Percentiles rank a stretch among this genome's conserved stretches.
Evolutionary conservation across 2,113 vertebrate species (phyloP).

Genomic region (Sprattus sprattus): DNA sequence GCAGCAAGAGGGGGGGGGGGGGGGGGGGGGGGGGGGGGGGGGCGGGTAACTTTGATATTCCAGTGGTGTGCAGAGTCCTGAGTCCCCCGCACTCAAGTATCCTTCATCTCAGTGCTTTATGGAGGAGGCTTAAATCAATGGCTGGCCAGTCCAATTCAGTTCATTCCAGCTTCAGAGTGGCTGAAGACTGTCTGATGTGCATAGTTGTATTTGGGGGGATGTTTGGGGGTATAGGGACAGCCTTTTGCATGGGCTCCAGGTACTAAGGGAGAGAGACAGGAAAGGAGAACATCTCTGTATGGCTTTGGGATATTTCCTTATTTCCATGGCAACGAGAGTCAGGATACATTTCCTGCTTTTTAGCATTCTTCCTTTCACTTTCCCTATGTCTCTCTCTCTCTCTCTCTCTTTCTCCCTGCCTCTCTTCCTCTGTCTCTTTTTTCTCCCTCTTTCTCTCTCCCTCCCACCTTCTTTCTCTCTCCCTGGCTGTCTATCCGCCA

Average conservation of each 20-base stretch:
- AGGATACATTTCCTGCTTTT: not conserved
- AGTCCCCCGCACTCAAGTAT: not conserved
- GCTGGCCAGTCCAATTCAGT: not conserved
- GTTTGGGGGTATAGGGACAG: not conserved
- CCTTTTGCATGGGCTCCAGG: not conserved
- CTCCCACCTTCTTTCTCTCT: not conserved
- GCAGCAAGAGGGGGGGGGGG: not conserved
- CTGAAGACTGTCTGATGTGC: not conserved
- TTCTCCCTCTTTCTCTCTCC: not conserved
- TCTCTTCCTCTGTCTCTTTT: not conserved
- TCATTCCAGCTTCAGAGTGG: not conserved
- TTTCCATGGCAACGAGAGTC: not conserved
- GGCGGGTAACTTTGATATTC: not conserved
- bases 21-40: too few species aligned
- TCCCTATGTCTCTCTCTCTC: not conserved
- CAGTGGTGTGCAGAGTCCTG: not conserved
- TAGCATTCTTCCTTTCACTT: not conserved
- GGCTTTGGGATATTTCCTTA: not conserved
- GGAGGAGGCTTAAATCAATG: slow-evolving; percentile 2
- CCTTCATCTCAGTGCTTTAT: not conserved
- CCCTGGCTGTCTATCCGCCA: slow-evolving; percentile 9
- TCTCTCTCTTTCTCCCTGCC: not conserved
- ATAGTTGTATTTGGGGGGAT: not conserved
- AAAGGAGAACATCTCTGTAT: not conserved
- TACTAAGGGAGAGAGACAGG: not conserved